Evolutionary conservation across 2,888 invertebrate species (phyloP).

Genomic region (Hedychridium roseum): DNA sequence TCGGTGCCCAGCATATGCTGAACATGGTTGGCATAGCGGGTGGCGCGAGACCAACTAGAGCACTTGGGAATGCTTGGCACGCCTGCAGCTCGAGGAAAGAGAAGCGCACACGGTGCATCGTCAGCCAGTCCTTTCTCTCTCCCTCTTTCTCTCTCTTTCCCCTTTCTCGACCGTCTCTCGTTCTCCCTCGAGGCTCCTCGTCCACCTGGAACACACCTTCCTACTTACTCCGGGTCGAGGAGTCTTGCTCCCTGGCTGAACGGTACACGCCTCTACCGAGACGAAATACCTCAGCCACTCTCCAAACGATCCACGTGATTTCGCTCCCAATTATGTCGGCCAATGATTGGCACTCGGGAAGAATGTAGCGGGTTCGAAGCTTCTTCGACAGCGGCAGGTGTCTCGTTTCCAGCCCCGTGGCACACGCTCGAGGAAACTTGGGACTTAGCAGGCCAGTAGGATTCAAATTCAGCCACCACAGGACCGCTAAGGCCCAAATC

Average conservation of each 20-base stretch:
- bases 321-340: too few species aligned
- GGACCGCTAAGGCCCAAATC: constrained; percentile 80
- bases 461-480: constrained; percentile 69
- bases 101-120: too few species aligned
- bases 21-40: constrained; percentile 52
- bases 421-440: constrained; percentile 69
- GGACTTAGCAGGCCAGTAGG: constrained; percentile 90
- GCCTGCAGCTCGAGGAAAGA: constrained; percentile 5
- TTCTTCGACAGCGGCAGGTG: too few species aligned
- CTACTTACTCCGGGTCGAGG: too few species aligned
- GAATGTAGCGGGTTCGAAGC: too few species aligned
- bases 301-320: too few species aligned
- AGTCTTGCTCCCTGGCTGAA: too few species aligned
- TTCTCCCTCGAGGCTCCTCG: background rate
- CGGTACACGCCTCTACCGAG: too few species aligned
- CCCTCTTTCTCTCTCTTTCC: constrained; percentile 9
- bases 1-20: constrained; percentile 40
- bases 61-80: constrained; percentile 34
- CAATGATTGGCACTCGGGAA: too few species aligned
- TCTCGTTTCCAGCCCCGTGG: too few species aligned
- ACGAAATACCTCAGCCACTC: constrained; percentile 1
- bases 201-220: constrained; percentile 8
- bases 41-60: constrained; percentile 46
- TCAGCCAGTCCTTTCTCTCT: too few species aligned
- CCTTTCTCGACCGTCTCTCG: constrained; percentile 11